These are phyloP conservation scores for Prochilodus magdalenae DNA, from an alignment of 2,113 vertebrate species.

Conservation along the genomic window DNA sequence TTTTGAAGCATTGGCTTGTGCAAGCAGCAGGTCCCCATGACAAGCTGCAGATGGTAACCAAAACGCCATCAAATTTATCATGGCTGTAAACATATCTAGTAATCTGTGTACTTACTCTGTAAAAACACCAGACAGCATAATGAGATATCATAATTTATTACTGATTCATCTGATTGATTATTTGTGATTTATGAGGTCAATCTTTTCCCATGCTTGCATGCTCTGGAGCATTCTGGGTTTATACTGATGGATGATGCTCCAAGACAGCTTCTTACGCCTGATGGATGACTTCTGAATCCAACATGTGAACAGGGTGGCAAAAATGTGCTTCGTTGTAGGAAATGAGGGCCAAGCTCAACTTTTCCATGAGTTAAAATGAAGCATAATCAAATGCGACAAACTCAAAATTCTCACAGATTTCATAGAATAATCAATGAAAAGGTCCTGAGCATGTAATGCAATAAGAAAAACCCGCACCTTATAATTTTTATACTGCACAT, in stretches of 20 bases:
- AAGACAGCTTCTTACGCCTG: conserved; percentile 16
- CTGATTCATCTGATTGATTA: background rate
- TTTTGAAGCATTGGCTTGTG: conserved; percentile 48
- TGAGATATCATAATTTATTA: conserved; percentile 9
- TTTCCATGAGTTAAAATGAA: background rate
- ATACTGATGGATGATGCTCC: conserved; percentile 4
- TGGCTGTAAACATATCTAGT: background rate
- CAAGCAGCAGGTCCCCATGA: conserved; percentile 23
- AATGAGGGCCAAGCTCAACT: background rate
- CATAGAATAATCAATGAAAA: background rate
- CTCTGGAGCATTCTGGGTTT: conserved; percentile 11
- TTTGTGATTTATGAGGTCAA: background rate
- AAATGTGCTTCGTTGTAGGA: conserved; percentile 6
- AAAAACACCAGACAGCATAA: conserved; percentile 1
- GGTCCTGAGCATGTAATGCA: background rate
- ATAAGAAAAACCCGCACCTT: background rate
- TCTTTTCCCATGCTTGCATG: conserved; percentile 16
- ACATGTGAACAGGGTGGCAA: background rate
- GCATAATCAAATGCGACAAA: background rate
- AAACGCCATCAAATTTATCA: conserved; percentile 22
- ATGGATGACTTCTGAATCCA: background rate
- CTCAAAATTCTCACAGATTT: background rate
- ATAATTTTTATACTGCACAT: background rate
- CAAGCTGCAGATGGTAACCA: conserved; percentile 31
- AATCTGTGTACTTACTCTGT: background rate